A percentile compares a stretch with the other conserved stretches of the same genome.
These are phyloP conservation scores for Malaclemys terrapin DNA, from an alignment of 2,113 vertebrate genomes.

Conservation along the genomic window DNA sequence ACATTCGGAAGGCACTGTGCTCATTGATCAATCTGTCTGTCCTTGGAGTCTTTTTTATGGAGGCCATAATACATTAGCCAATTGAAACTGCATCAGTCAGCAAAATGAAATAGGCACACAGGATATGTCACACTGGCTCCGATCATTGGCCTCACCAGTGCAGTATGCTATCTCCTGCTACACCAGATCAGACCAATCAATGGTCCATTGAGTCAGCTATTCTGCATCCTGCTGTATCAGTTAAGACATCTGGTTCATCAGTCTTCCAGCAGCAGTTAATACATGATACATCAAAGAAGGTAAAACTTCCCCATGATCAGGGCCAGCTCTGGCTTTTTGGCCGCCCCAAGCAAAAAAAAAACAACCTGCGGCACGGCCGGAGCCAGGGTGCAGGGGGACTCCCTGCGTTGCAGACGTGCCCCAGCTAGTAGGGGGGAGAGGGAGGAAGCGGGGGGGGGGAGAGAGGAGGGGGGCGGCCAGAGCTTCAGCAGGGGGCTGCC, in stretches of 20 bases:
- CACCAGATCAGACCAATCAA: neutral
- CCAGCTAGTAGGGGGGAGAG: no score
- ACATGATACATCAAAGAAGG: neutral
- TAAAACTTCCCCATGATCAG: neutral
- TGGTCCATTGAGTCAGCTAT: neutral
- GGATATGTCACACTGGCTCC: neutral
- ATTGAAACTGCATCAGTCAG: neutral
- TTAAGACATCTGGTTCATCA: neutral
- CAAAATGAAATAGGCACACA: fast-evolving
- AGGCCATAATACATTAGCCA: neutral
- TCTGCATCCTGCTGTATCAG: neutral
- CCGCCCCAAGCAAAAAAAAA: no score
- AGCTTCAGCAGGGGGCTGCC: no score
- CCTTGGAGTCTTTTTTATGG: neutral
- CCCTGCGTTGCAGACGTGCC: no score
- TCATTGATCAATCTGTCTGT: no score
- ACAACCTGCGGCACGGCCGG: no score
- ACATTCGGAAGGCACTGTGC: no score
- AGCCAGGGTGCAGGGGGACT: no score
- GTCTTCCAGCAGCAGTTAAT: neutral
- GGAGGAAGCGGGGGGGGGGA: no score
- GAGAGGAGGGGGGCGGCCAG: no score
- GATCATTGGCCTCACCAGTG: neutral
- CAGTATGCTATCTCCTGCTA: neutral
- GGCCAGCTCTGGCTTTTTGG: no score